Evolutionary conservation across 2,797 vertebrate species (phyloP).

Genomic region (Chloroceryle inda): DNA sequence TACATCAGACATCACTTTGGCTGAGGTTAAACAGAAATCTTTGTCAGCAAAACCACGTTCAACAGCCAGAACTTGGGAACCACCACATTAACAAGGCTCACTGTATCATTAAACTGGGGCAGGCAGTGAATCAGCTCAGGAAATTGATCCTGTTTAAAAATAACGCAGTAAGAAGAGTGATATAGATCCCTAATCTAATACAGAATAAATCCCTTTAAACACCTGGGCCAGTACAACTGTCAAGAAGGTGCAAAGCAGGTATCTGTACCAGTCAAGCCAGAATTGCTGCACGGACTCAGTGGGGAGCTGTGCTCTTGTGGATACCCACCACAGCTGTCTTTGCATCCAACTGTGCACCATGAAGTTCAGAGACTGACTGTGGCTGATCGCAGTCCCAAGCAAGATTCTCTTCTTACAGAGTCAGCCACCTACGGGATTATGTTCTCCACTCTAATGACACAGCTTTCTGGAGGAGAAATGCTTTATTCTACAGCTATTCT

Average conservation of each 20-base stretch:
- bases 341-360: accelerated
- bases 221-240: background rate
- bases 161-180: background rate
- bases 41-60: background rate
- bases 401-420: background rate
- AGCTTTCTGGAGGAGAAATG: background rate
- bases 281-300: accelerated
- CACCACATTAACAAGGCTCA: background rate
- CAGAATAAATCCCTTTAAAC: background rate
- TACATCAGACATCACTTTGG: background rate
- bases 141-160: slow-evolving; percentile 24
- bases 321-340: background rate
- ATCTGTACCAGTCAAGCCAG: background rate
- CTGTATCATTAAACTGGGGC: background rate
- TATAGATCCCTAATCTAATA: background rate
- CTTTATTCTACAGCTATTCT: background rate
- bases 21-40: background rate
- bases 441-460: background rate
- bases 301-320: background rate
- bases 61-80: background rate
- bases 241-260: background rate
- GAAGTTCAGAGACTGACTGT: accelerated
- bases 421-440: accelerated
- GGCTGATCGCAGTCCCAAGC: background rate
- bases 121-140: background rate